These are phyloP conservation scores for Candidula unifasciata DNA, from an alignment of 2,888 invertebrate genomes.

Conservation along the genomic window DNA sequence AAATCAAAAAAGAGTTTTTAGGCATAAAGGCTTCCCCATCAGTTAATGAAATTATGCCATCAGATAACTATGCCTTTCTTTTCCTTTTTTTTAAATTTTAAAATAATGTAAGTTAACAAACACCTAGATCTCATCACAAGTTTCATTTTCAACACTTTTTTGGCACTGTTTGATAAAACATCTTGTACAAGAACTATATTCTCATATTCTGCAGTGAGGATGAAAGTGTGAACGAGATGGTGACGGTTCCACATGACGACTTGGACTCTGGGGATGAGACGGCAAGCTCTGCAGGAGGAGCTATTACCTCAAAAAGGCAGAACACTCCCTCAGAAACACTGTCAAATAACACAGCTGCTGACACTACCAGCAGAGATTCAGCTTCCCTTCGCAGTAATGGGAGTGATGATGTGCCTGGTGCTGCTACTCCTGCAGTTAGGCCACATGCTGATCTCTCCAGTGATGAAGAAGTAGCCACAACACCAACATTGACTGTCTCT, in stretches of 20 bases:
- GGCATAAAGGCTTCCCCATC: too few relatives aligned
- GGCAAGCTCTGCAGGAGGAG: background rate
- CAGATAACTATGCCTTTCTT: too few relatives aligned
- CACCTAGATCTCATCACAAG: background rate
- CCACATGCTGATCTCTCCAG: constrained; percentile 62
- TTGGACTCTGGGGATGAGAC: constrained; percentile 84
- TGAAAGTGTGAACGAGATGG: constrained; percentile 76
- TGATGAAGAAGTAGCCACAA: constrained; percentile 55
- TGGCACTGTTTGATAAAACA: background rate
- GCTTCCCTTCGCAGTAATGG: background rate
- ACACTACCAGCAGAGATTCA: background rate
- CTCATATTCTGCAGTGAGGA: constrained; percentile 63
- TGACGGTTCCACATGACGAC: constrained; percentile 91
- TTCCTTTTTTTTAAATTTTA: background rate
- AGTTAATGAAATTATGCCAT: too few relatives aligned
- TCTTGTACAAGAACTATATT: constrained; percentile 35
- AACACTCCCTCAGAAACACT: constrained; percentile 5
- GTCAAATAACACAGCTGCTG: background rate
- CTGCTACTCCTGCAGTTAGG: constrained; percentile 49
- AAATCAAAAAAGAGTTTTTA: too few relatives aligned
- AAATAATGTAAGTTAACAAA: background rate
- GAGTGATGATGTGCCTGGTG: constrained; percentile 56
- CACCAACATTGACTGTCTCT: background rate
- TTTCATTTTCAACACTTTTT: background rate
- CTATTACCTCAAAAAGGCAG: background rate